Conservation (phyloP, 2,888 invertebrate genomes). For the Allolobophora icterica region DNA sequence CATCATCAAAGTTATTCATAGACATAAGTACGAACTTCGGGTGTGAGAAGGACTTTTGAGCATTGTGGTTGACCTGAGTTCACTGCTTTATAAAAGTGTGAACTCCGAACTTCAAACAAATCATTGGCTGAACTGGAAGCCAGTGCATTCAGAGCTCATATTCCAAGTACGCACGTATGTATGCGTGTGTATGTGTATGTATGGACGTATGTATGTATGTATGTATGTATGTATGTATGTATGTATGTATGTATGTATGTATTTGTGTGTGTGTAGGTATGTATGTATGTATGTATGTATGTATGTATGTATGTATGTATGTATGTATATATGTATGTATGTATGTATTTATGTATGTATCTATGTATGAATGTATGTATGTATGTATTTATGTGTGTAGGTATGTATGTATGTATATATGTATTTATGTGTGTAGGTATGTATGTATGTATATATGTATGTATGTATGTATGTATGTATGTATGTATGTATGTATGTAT, state of each 20-base stretch:
- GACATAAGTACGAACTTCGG: too few relatives aligned
- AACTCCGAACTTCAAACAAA: not conserved
- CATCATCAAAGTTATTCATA: too few relatives aligned
- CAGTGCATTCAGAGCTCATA: too few relatives aligned
- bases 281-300: not conserved
- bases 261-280: not conserved
- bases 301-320: not conserved
- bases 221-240: not conserved
- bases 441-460: not conserved
- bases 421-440: not conserved
- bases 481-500: not conserved
- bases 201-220: not conserved
- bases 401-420: not conserved
- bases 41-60: not conserved
- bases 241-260: not conserved
- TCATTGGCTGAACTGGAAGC: not conserved
- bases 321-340: not conserved
- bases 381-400: not conserved
- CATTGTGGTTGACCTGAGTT: not conserved
- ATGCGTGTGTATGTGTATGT: not conserved
- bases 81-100: too few relatives aligned
- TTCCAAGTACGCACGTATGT: not conserved
- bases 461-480: not conserved
- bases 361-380: not conserved
- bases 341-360: not conserved